These are phyloP conservation scores for Tetanocera ferruginea DNA, from an alignment of 2,888 invertebrate genomes.

Conservation along the genomic window DNA sequence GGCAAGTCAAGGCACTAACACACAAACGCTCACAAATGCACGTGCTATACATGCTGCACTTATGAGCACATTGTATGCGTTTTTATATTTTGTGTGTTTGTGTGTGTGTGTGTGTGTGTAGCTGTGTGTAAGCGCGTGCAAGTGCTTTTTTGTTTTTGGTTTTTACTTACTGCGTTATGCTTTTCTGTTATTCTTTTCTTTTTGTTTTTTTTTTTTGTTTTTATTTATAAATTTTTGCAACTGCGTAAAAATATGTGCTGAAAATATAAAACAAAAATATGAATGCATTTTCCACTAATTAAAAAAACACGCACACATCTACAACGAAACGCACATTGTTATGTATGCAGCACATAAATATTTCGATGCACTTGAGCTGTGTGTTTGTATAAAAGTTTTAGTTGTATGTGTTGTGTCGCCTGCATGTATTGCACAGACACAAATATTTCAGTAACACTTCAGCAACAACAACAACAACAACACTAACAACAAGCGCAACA, in stretches of 20 bases:
- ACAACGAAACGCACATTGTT: background rate
- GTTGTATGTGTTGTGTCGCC: too few relatives aligned
- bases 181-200: background rate
- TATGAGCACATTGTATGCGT: background rate
- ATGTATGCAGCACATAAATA: too few relatives aligned
- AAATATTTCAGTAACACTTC: too few relatives aligned
- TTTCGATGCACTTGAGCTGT: too few relatives aligned
- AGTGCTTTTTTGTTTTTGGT: background rate
- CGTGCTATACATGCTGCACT: background rate
- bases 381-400: too few relatives aligned
- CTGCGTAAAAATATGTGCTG: background rate
- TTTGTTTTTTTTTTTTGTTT: background rate
- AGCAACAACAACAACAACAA: too few relatives aligned
- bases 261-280: background rate
- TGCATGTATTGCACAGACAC: too few relatives aligned
- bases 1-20: background rate
- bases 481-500: too few relatives aligned
- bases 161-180: background rate
- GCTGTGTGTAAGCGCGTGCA: background rate
- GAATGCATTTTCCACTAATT: conserved; percentile 9
- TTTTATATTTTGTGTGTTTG: background rate
- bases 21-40: background rate
- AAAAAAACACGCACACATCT: background rate
- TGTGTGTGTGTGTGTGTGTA: background rate
- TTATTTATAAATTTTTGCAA: background rate